Evolutionary conservation across 1,140 invertebrate genomes (phyloP).

Genomic region (Grapholita molesta): DNA sequence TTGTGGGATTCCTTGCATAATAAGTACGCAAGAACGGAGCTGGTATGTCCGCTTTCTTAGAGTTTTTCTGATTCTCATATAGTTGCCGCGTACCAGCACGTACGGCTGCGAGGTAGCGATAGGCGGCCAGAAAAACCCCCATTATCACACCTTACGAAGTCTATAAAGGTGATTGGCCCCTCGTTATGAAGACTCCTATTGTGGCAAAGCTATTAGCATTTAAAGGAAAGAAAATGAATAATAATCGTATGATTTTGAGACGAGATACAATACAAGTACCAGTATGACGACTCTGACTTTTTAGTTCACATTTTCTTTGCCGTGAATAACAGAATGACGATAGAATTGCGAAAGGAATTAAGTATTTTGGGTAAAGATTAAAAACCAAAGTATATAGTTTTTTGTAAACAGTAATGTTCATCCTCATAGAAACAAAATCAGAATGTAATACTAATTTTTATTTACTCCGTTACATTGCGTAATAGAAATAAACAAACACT

Average conservation of each 20-base stretch:
- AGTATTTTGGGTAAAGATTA: too few relatives aligned
- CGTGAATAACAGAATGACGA: too few relatives aligned
- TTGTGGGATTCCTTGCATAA: neutral
- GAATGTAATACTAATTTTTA: too few relatives aligned
- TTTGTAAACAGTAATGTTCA: too few relatives aligned
- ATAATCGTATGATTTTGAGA: neutral
- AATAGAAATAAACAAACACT: neutral
- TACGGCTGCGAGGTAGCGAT: constrained; percentile 9
- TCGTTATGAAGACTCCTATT: constrained; percentile 9
- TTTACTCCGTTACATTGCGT: neutral
- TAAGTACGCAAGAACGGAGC: neutral
- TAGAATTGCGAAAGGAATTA: too few relatives aligned
- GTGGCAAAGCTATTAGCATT: neutral
- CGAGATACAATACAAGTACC: neutral
- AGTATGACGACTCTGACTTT: too few relatives aligned
- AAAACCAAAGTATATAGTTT: too few relatives aligned
- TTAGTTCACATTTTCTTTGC: too few relatives aligned
- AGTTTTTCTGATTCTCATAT: neutral
- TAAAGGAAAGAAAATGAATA: neutral
- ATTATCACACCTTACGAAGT: constrained; percentile 29
- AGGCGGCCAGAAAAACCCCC: constrained; percentile 17
- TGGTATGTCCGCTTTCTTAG: neutral
- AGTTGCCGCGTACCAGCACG: neutral
- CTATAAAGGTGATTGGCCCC: neutral
- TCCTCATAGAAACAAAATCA: too few relatives aligned